Base-by-base conservation (phyloP, 2,797 vertebrate genomes). In the Masticophis lateralis region DNA sequence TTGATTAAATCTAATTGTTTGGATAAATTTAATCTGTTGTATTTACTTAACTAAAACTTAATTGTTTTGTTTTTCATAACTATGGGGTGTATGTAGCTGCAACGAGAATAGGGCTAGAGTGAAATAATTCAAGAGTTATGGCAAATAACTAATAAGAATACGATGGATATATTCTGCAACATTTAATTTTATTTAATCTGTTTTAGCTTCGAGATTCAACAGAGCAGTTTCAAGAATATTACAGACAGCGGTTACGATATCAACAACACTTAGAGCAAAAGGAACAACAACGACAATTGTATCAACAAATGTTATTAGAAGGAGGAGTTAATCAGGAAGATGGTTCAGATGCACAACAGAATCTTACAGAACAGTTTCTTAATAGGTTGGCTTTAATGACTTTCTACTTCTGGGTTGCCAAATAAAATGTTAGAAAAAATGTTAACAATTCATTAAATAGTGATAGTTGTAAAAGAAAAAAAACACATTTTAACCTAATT, bases 251-350 rank as follows among this genome's bases (percentile, higher is more conserved):
- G 1, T 95, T 99, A 32, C 98, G 99, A 0, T 99, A 99, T 91
- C 99, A 99, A 96, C 99, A 99, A 96, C 99, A 99, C 96, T 97
- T 99, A 53, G 99, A 99, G 92, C 99, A 99, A 97, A 99, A 99
- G 59, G 99, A 99, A 96, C 99, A 99, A 89, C 99, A 99, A 90
- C 97, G 98, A 27, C 99, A 99, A 95, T 97, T 99, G 37, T 99
- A 99, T 95, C 99, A 99, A 96, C 99, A 99, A 95, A 99, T 99
- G 99, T 96, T 99, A 92, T 97, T 99, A 56, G 99, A 99, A 97
- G 99, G 99, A 94, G 99, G 99, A 2, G 99, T 99, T 89, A 98
- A 99, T 97, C 99, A 99, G 95, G 98, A 98, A 92, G 98, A 99
- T 12, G 98, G 98, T 3, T 97, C 98, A 93, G 98, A 98, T 37